Conservation (phyloP, 2,888 invertebrate genomes). For the Troides helena region DNA sequence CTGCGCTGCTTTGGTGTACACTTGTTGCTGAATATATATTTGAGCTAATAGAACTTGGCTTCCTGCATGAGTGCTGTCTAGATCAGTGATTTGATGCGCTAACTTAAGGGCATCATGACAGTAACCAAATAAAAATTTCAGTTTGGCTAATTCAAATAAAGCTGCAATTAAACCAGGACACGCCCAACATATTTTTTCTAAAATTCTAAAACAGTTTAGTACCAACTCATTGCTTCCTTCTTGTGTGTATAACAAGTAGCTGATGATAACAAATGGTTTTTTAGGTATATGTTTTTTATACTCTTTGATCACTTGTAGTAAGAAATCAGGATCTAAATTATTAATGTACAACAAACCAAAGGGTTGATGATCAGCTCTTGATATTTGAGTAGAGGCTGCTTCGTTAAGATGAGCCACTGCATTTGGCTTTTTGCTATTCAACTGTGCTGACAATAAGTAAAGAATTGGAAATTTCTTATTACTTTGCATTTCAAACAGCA, state of each 20-base stretch:
- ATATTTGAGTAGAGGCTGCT: constrained; percentile 78
- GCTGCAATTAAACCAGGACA: constrained; percentile 89
- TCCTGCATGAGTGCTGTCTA: constrained; percentile 90
- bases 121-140: constrained; percentile 90
- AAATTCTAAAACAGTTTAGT: constrained; percentile 81
- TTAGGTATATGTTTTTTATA: constrained; percentile 87
- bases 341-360: constrained; percentile 88
- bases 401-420: constrained; percentile 82
- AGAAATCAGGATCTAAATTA: constrained; percentile 91
- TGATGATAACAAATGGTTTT: constrained; percentile 74
- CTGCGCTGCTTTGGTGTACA: constrained; percentile 89
- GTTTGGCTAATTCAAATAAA: constrained; percentile 86
- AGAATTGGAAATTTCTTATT: constrained; percentile 84
- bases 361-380: constrained; percentile 71
- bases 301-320: constrained; percentile 88
- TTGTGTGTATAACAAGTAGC: constrained; percentile 64
- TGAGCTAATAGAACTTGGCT: constrained; percentile 93
- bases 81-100: constrained; percentile 86
- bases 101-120: constrained; percentile 84
- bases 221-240: constrained; percentile 73
- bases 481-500: constrained; percentile 89
- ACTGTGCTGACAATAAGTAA: constrained; percentile 84
- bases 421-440: constrained; percentile 76
- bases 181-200: constrained; percentile 86
- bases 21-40: constrained; percentile 86